A percentile compares a stretch with the other conserved stretches of the same genome.
These are phyloP conservation scores for Budorcas taxicolor DNA, from an alignment of 2,113 vertebrate genomes.

Conservation along the genomic window DNA sequence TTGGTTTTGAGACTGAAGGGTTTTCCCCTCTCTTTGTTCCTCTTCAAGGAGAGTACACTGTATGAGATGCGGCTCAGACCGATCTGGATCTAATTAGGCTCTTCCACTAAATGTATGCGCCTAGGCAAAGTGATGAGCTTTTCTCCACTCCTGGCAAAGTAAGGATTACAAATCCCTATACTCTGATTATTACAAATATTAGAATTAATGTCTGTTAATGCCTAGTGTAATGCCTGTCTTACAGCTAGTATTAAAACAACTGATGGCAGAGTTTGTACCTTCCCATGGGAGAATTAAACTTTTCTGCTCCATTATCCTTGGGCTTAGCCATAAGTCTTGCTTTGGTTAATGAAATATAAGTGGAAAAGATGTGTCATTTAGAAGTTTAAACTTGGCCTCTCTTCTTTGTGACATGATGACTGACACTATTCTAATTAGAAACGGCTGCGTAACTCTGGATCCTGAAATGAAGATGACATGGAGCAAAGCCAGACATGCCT, in stretches of 20 bases:
- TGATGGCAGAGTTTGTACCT: background rate
- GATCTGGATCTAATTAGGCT: background rate
- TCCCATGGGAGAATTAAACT: background rate
- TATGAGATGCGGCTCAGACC: background rate
- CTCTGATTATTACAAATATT: background rate
- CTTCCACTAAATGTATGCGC: background rate
- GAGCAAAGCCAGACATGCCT: background rate
- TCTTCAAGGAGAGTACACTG: background rate
- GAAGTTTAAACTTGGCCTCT: background rate
- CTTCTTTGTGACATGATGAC: background rate
- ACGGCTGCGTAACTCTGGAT: background rate
- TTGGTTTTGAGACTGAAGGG: background rate
- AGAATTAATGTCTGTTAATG: background rate
- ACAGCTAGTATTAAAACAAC: background rate
- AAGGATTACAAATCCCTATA: background rate
- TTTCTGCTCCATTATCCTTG: background rate
- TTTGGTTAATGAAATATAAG: background rate
- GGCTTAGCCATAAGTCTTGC: background rate
- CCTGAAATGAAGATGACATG: background rate
- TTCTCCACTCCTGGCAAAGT: background rate
- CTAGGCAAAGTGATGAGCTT: background rate
- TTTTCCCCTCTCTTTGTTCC: accelerated
- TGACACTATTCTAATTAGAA: background rate
- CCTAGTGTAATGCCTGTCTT: background rate
- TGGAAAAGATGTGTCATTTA: background rate